Percentiles rank a stretch among this genome's conserved stretches.
Evolutionary conservation across 2,888 invertebrate species (phyloP).

Genomic region (Volucella bombylans): DNA sequence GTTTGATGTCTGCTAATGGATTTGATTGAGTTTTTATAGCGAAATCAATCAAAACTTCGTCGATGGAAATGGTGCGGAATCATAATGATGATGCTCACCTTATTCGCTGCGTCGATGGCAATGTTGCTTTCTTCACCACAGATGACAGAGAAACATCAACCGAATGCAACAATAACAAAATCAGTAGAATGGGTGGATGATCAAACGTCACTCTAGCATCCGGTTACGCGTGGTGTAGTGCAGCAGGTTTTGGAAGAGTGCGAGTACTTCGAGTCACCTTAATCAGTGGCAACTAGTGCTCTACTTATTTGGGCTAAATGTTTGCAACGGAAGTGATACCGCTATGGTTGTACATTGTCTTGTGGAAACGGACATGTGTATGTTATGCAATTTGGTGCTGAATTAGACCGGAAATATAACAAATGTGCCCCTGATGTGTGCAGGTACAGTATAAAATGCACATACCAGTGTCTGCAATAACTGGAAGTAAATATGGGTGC

Average conservation of each 20-base stretch:
- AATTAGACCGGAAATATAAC: not conserved
- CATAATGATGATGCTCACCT: not conserved
- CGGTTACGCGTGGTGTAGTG: not conserved
- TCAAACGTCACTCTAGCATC: not conserved
- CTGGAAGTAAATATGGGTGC: no score
- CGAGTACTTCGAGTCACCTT: not conserved
- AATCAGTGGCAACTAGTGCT: conserved; percentile 29
- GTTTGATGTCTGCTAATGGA: conserved; percentile 47
- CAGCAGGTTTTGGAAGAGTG: not conserved
- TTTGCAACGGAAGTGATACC: conserved; percentile 52
- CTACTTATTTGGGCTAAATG: conserved; percentile 66
- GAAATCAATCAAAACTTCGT: conserved; percentile 4
- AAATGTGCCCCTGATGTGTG: no score
- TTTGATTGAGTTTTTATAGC: conserved; percentile 58
- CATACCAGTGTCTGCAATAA: no score
- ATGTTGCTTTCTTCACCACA: conserved; percentile 51
- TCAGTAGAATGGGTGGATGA: not conserved
- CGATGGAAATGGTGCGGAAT: conserved; percentile 23
- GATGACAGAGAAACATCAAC: conserved; percentile 52
- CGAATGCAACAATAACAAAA: not conserved
- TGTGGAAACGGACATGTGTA: conserved; percentile 36
- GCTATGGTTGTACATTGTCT: conserved; percentile 45
- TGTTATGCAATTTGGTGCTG: conserved; percentile 25
- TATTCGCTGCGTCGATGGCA: not conserved
- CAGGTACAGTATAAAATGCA: no score